Conservation (phyloP, 2,888 invertebrate species). For the Teinopalpus imperialis region DNA sequence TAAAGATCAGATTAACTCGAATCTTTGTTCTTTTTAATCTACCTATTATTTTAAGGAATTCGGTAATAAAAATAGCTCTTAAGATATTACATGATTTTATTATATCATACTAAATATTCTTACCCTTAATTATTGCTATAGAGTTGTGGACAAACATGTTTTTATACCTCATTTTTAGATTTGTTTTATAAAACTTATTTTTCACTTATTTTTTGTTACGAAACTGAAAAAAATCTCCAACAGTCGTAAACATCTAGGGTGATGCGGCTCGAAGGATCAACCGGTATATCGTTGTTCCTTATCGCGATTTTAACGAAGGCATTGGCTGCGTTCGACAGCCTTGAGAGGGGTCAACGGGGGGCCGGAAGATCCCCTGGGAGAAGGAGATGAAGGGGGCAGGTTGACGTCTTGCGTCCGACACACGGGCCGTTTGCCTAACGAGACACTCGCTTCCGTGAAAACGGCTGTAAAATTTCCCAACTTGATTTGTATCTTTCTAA, state of each 20-base stretch:
- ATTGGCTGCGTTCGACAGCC: conserved; percentile 69
- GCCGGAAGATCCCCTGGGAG: conserved; percentile 39
- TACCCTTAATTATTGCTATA: too few species aligned
- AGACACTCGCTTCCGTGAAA: conserved; percentile 46
- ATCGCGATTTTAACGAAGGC: conserved; percentile 66
- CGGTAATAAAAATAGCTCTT: too few species aligned
- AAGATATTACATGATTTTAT: too few species aligned
- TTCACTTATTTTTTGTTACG: too few species aligned
- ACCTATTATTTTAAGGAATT: too few species aligned
- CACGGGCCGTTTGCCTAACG: conserved; percentile 62
- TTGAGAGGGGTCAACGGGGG: conserved; percentile 45
- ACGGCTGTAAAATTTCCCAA: conserved; percentile 49
- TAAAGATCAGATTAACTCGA: too few species aligned
- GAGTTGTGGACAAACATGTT: too few species aligned
- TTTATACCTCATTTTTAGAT: too few species aligned
- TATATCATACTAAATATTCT: too few species aligned
- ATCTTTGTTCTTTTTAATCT: too few species aligned
- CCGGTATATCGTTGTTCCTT: conserved; percentile 43
- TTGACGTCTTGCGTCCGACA: conserved; percentile 55
- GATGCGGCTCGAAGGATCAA: conserved; percentile 41
- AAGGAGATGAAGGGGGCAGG: conserved; percentile 27
- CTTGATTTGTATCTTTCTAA: conserved; percentile 25
- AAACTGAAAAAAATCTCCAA: conserved; percentile 24
- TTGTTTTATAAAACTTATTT: too few species aligned
- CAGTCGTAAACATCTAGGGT: conserved; percentile 41